A percentile compares a stretch with the other conserved stretches of the same genome.
These are phyloP conservation scores for Drosophila acutilabella DNA, from an alignment of 2,888 invertebrate genomes.

Conservation along the genomic window DNA sequence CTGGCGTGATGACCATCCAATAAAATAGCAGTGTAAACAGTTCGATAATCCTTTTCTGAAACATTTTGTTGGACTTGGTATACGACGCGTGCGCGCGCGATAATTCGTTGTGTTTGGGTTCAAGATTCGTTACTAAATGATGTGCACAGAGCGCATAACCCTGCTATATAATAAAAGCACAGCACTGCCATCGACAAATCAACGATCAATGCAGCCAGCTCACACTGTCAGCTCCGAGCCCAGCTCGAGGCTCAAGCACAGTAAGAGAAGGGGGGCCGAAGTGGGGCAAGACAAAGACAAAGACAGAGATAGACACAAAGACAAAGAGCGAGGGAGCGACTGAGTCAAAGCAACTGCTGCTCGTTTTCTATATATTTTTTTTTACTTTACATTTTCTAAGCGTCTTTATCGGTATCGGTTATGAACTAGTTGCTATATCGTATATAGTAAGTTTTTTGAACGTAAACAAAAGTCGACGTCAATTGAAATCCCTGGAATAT, in stretches of 20 bases:
- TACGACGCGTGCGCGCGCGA: conserved; percentile 32
- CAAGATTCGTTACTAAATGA: conserved; percentile 72
- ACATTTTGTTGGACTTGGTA: conserved; percentile 52
- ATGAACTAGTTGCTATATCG: conserved; percentile 20
- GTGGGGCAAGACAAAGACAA: conserved; percentile 1
- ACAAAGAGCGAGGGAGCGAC: conserved; percentile 8
- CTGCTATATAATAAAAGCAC: conserved; percentile 61
- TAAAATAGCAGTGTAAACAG: conserved; percentile 65
- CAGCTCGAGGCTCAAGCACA: conserved; percentile 17
- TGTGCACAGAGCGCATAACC: conserved; percentile 61
- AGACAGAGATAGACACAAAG: background rate
- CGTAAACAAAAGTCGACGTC: conserved; percentile 55
- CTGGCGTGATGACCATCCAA: conserved; percentile 69
- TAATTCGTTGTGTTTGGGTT: conserved; percentile 53
- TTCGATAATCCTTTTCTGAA: conserved; percentile 75
- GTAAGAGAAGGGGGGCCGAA: background rate
- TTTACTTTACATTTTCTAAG: conserved; percentile 1
- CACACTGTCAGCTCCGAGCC: conserved; percentile 29
- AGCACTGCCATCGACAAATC: conserved; percentile 39
- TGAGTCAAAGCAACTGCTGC: conserved; percentile 33
- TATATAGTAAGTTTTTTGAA: conserved; percentile 18
- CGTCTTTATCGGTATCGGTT: conserved; percentile 35
- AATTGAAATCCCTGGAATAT: conserved; percentile 59
- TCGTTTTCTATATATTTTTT: background rate
- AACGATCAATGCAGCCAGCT: conserved; percentile 53